Base-by-base conservation (phyloP, 2,888 invertebrate species). In the Stenichneumon culpator region DNA sequence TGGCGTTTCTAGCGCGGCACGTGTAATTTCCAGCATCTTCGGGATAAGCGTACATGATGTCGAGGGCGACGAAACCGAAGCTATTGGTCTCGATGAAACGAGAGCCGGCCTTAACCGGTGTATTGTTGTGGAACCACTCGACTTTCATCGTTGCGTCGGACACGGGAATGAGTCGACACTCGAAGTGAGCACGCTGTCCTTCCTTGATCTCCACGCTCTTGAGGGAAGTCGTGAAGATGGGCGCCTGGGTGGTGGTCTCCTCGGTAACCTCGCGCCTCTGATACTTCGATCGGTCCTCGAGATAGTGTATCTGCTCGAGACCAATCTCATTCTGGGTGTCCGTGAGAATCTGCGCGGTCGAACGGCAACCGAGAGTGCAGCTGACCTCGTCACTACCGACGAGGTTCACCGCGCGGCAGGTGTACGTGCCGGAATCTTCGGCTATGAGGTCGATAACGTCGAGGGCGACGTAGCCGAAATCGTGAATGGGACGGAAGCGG, bases 1-100 rank as follows among this genome's bases (percentile, higher is more conserved):
- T 95, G 74, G 97, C 97, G 92, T 99, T 99, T 75, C 96, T 97
- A 1, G 99, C 99, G 91, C 98, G 96, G 93, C 98, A 98, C 0
- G 99, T 99, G 93, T 99, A 99, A 0, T 97, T 97, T 68, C 99
- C 99, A 19, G 98, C 97, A 95, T 99, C 99, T 93, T 99, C 99
- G 9, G 99, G 98, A 91, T 99, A 97, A 83, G 98, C 97, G 89
- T 99, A 97, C 95, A 99, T 96, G 89, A 99, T 99, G 93, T 99
- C 99, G 82, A 99, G 95, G 32, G 99, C 98, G 16, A 99, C 99
- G 93, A 98, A 99, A 63, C 99, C 99, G 93, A 99, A 99, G 94
- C 98, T 99, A 92, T 99, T 98, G 9, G 98, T 98, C 94, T 99
- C 98, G 14, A 98, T 97, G 94, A 99, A 99, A 90, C 99, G 96